phyloP scores from a whole-genome alignment of 2,888 invertebrate genomes.

The Siphlonurus alternatus region DNA sequence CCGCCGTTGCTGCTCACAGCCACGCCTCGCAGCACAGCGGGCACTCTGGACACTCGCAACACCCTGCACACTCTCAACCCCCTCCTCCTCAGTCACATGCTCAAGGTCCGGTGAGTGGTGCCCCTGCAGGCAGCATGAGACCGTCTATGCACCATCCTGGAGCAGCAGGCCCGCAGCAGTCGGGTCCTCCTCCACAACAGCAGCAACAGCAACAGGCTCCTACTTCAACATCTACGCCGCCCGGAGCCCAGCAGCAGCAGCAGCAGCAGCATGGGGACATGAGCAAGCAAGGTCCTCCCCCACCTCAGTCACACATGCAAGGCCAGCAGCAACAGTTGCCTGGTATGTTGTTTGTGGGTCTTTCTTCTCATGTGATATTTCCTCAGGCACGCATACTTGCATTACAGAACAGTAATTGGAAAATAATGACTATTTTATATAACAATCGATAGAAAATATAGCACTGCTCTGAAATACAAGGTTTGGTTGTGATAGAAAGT shows the following conservation, averaged over 20 bases:
- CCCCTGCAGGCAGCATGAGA: neutral
- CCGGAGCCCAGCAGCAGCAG: conserved; percentile 6
- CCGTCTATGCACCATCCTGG: neutral
- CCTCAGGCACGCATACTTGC: too few species aligned
- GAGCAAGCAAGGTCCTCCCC: conserved; percentile 13
- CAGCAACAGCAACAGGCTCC: conserved; percentile 5
- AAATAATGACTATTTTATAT: too few species aligned
- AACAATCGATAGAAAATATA: too few species aligned
- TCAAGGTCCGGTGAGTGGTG: neutral
- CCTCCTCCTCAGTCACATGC: neutral
- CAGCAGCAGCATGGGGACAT: conserved; percentile 8
- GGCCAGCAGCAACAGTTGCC: conserved; percentile 6
- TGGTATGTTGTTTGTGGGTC: too few species aligned
- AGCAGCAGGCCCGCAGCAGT: neutral
- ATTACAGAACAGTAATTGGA: too few species aligned
- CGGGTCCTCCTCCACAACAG: neutral
- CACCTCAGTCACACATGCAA: conserved; percentile 9
- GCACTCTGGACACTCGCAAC: neutral
- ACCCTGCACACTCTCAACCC: neutral
- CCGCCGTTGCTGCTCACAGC: neutral
- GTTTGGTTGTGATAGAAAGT: too few species aligned
- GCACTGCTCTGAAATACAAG: too few species aligned
- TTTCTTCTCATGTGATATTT: too few species aligned
- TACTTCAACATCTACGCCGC: conserved; percentile 12
- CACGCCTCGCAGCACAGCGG: neutral